Percentiles rank a stretch among this genome's conserved stretches.
Conservation (phyloP, 2,113 vertebrate species). For the Notothenia rossii region DNA sequence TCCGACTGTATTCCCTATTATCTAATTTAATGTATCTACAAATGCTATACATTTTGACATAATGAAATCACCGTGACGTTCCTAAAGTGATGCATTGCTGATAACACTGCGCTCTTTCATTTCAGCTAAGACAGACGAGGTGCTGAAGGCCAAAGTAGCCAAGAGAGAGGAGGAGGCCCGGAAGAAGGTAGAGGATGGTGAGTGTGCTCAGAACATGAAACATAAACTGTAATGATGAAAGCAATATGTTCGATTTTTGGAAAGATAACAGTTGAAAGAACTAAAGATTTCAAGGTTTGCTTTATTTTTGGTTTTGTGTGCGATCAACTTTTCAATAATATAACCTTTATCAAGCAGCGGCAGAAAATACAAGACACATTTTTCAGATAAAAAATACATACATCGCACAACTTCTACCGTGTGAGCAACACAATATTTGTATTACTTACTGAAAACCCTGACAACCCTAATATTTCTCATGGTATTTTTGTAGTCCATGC, state of each 20-base stretch:
- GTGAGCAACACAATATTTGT: slow-evolving; percentile 6
- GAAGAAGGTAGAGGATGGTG: slow-evolving; percentile 92
- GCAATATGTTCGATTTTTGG: not conserved
- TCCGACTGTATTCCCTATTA: not conserved
- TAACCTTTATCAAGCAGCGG: not conserved
- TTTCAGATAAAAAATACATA: not conserved
- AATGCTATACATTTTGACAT: not conserved
- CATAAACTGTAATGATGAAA: not conserved
- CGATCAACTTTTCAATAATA: not conserved
- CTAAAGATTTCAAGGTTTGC: not conserved
- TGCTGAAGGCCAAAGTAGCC: slow-evolving; percentile 90
- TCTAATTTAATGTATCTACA: not conserved
- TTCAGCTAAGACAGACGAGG: slow-evolving; percentile 95
- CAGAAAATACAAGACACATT: not conserved
- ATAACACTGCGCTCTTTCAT: slow-evolving; percentile 55
- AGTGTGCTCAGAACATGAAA: slow-evolving; percentile 36
- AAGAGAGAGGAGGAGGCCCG: slow-evolving; percentile 92
- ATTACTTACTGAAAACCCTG: not conserved
- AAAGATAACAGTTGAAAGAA: slow-evolving; percentile 3
- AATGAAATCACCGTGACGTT: not conserved
- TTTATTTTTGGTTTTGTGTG: not conserved
- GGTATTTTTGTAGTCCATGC: not conserved
- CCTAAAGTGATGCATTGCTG: slow-evolving; percentile 2
- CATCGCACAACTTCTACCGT: not conserved
- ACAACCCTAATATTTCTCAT: not conserved